Evolutionary conservation across 2,888 invertebrate species (phyloP).

Genomic region (Caenorhabditis uteleia): DNA sequence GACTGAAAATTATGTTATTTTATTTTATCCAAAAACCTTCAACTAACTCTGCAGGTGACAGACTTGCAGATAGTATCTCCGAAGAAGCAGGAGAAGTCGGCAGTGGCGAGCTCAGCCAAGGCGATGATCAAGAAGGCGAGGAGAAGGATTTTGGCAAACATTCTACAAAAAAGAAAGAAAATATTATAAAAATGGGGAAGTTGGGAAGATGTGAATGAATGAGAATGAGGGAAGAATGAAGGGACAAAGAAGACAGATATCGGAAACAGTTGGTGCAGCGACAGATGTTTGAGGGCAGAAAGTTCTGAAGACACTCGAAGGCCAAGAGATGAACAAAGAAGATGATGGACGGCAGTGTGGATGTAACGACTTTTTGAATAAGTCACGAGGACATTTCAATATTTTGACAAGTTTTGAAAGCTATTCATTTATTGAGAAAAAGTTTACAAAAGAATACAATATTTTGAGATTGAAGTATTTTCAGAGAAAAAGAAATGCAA

Average conservation of each 20-base stretch:
- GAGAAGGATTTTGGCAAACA: slow-evolving; percentile 23
- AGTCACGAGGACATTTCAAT: too few relatives aligned
- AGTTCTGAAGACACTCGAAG: too few relatives aligned
- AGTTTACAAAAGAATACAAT: not conserved
- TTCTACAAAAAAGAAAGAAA: too few relatives aligned
- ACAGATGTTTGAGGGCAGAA: too few relatives aligned
- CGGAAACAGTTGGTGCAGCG: too few relatives aligned
- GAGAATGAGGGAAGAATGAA: too few relatives aligned
- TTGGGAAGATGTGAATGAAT: too few relatives aligned
- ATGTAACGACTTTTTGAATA: too few relatives aligned
- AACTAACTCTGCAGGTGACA: slow-evolving; percentile 50
- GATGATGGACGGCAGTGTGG: too few relatives aligned
- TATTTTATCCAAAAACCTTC: not conserved
- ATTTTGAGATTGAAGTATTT: not conserved
- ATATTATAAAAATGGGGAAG: too few relatives aligned
- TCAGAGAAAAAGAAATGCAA: not conserved
- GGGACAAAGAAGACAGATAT: too few relatives aligned
- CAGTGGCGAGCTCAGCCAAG: slow-evolving; percentile 36
- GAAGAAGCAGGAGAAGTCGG: slow-evolving; percentile 55
- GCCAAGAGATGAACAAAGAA: too few relatives aligned
- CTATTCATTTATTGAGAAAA: not conserved
- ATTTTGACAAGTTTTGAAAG: not conserved
- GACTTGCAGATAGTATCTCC: slow-evolving; percentile 49
- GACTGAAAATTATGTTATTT: slow-evolving; percentile 34
- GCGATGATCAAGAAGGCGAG: slow-evolving; percentile 40